Base-by-base conservation (phyloP, 2,888 invertebrate species). In the Dermolepida albohirtum region DNA sequence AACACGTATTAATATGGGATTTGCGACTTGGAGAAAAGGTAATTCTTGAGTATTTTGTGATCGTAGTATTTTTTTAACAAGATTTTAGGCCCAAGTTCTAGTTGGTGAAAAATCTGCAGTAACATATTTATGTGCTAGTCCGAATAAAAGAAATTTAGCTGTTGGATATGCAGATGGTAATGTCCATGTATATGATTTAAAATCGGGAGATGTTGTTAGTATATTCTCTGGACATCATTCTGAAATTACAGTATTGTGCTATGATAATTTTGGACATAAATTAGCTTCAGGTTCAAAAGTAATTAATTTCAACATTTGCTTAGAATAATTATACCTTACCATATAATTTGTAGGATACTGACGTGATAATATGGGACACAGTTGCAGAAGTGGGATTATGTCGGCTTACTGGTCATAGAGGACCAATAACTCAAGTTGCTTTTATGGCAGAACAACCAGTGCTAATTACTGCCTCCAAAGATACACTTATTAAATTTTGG, bases 401-500 rank as follows among this genome's bases (percentile, higher is more conserved):
- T 77, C 87, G 97, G 67, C 88, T 99, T 70, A 90, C 90, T 78
- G 98, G 97, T 0, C 98, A 99, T 83, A 97, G 95, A 82, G 95
- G 93, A 16, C 88, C 89, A 0, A 87, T 99, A 14, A 98, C 97
- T 0, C 92, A 94, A 84, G 84, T 92, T 0, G 85, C 89, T 6
- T 95, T 95, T 77, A 87, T 94, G 81, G 87, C 88, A 67, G 85
- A 90, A 66, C 87, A 89, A 73, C 88, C 90, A 73, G 86, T 91
- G 72, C 81, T 95, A 7, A 86, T 96, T 6, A 92, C 94, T 75
- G 89, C 92, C 41, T 97, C 97, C 0, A 97, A 96, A 82, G 99
- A 99, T 81, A 93, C 94, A 7, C 94, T 94, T 81, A 89, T 99
- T 0, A 98, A 98, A 83, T 96, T 99, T 81, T 99, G 98, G 98